Evolutionary conservation across 92 coral and sea anemone species (phyloP).

Genomic region (Porites evermanni): DNA sequence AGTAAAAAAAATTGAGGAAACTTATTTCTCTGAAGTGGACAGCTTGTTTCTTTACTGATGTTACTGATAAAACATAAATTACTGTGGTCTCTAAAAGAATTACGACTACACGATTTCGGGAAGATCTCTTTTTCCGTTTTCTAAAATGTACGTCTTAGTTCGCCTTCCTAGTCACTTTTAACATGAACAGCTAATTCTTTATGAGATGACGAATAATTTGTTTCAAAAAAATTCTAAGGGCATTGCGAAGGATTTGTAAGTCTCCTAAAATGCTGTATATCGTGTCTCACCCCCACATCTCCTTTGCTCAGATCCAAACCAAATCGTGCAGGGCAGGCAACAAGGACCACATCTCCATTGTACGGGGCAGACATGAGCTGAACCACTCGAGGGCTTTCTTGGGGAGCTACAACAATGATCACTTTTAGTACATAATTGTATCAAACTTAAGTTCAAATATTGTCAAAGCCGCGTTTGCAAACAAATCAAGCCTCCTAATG

Average conservation of each 20-base stretch:
- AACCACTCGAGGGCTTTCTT: slow-evolving; percentile 92
- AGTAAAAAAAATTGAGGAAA: not conserved
- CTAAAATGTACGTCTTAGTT: not conserved
- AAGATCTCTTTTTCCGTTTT: not conserved
- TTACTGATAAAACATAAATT: too few relatives aligned
- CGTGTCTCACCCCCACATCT: slow-evolving; percentile 86
- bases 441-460: not conserved
- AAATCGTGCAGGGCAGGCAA: slow-evolving; percentile 99
- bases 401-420: slow-evolving; percentile 51
- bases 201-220: not conserved
- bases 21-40: too few relatives aligned
- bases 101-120: too few relatives aligned
- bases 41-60: too few relatives aligned
- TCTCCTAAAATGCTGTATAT: not conserved
- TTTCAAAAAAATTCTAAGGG: not conserved
- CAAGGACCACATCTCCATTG: slow-evolving; percentile 87
- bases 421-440: not conserved
- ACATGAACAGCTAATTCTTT: not conserved
- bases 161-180: not conserved
- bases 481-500: too few relatives aligned
- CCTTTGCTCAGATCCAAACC: slow-evolving; percentile 94
- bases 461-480: not conserved
- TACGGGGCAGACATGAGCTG: slow-evolving; percentile 97
- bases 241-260: not conserved
- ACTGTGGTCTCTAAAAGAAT: too few relatives aligned